Conservation (phyloP, 2,797 vertebrate genomes). For the Xiphophorus birchmanni region DNA sequence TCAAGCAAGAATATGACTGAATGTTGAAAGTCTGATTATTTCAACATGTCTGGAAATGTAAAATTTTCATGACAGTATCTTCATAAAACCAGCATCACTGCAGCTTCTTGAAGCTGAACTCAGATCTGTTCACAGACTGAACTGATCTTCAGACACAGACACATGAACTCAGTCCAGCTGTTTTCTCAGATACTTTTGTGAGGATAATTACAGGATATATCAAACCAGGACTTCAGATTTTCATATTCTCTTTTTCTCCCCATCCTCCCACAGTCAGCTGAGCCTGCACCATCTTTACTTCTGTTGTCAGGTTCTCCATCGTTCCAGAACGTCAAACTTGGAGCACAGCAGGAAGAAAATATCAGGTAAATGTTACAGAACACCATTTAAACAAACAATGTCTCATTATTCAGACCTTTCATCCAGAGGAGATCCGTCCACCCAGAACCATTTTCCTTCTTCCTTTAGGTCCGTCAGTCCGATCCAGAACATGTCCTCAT, state of each 20-base stretch:
- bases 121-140: neutral
- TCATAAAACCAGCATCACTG: neutral
- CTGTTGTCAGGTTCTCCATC: neutral
- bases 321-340: neutral
- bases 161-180: too few species aligned
- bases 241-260: too few species aligned
- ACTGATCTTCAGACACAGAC: too few species aligned
- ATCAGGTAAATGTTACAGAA: neutral
- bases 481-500: conserved; percentile 58
- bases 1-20: too few species aligned
- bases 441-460: conserved; percentile 59
- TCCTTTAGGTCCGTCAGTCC: conserved; percentile 51
- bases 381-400: too few species aligned
- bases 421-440: conserved; percentile 34
- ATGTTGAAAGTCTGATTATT: too few species aligned
- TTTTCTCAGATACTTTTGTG: too few species aligned
- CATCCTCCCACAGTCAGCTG: neutral
- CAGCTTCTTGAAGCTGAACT: neutral
- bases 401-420: neutral
- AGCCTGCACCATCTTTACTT: neutral
- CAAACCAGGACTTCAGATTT: too few species aligned
- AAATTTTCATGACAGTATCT: neutral
- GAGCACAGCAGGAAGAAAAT: neutral
- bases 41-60: too few species aligned
- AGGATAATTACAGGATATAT: too few species aligned